Evolutionary conservation across 2,797 vertebrate species (phyloP), one percentile per base, ranked within the genome.

Genomic region (Helostoma temminkii): DNA sequence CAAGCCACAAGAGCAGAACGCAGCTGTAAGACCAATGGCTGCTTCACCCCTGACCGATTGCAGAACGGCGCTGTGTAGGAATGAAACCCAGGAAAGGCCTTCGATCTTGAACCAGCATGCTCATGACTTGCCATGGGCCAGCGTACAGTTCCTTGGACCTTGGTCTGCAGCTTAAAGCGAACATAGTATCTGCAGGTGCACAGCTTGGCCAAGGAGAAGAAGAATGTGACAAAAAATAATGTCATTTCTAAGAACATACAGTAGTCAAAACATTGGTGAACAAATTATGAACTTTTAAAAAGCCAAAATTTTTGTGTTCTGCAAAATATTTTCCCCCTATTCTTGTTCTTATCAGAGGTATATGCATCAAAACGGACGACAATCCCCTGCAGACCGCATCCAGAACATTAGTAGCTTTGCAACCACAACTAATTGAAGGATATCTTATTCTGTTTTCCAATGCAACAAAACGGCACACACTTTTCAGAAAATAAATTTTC

Each of bases 1-100:
- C 83, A 71, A 37, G 74, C 74, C 63, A 77, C 71, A 45, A 87
- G 59, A 39, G 74, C 86, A 14, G 91, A 91, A 67, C 81, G 88
- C 67, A 83, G 80, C 76, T 82, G 91, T 66, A 93, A 84, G 87
- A 90, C 80, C 71, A 94, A 93, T 8, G 89, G 91, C 76, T 92
- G 92, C 79, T 93, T 93, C 78, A 76, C 84, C 76, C 63, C 80
- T 1, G 88, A 90, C 30, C 85, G 85, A 61, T 81, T 88, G 66
- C 90, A 88, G 77, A 94, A 93, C 9, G 86, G 91, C 32, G 71
- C 74, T 55, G 91, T 90, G 75, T 94, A 92, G 72, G 71, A 84
- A 69, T 39, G 61, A 81, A 78, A 63, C 57, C 75, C 77, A 43
- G 72, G 70, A 59, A 79, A 78, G 71, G 78, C 72, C 78, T 79